These are phyloP conservation scores for Laupala kohalensis DNA, from an alignment of 1,140 invertebrate genomes.

Conservation along the genomic window DNA sequence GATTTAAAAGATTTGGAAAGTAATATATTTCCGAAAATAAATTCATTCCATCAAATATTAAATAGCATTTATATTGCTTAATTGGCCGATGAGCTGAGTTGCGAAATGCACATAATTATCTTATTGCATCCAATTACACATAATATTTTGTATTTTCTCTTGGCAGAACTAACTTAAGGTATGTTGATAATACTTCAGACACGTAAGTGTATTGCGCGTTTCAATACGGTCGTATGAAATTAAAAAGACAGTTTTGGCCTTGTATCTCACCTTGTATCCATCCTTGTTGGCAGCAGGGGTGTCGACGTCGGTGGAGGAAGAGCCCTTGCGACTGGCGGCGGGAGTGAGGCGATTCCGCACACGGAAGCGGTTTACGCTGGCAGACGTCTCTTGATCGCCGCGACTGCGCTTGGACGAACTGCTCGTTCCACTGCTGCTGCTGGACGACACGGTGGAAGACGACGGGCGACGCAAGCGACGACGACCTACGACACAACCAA, in stretches of 20 bases:
- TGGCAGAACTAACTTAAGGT: too few species aligned
- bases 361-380: conserved; percentile 51
- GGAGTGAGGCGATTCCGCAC: conserved; percentile 33
- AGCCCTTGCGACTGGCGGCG: conserved; percentile 35
- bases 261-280: conserved; percentile 39
- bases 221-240: neutral
- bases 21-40: too few species aligned
- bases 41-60: too few species aligned
- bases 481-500: conserved; percentile 34
- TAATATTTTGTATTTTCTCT: too few species aligned
- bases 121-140: too few species aligned
- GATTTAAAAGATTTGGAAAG: too few species aligned
- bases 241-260: neutral
- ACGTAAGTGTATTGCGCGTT: too few species aligned
- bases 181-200: too few species aligned
- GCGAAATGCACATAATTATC: too few species aligned
- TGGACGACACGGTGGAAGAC: conserved; percentile 31
- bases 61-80: too few species aligned
- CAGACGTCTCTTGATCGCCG: conserved; percentile 47
- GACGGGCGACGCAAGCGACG: conserved; percentile 40
- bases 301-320: conserved; percentile 35
- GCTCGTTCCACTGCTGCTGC: conserved; percentile 31
- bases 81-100: too few species aligned
- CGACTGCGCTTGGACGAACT: conserved; percentile 28
- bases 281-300: conserved; percentile 47